Evolutionary conservation across 2,888 invertebrate genomes (phyloP).

Genomic region (Gastrophysa polygoni): DNA sequence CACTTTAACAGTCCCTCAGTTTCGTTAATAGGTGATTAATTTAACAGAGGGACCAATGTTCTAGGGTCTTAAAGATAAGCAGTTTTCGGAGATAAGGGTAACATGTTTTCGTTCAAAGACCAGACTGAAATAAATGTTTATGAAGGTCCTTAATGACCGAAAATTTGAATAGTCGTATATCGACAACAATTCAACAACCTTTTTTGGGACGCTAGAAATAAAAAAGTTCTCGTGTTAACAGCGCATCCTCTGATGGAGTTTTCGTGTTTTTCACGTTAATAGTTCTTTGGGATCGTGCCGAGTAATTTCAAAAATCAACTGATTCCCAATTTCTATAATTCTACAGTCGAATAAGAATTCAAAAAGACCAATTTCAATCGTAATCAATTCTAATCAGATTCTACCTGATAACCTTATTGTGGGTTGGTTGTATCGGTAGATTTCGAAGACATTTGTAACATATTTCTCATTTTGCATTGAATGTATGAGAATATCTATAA

Average conservation of each 20-base stretch:
- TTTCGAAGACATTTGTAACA: no score
- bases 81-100: constrained; percentile 34
- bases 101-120: constrained; percentile 35
- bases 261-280: not conserved
- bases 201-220: constrained; percentile 1
- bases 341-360: no score
- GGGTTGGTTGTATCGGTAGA: no score
- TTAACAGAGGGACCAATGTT: constrained; percentile 42
- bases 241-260: not conserved
- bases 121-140: constrained; percentile 37
- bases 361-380: no score
- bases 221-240: not conserved
- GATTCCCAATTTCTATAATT: no score
- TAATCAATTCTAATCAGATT: no score
- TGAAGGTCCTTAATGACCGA: constrained; percentile 31
- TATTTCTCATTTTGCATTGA: no score
- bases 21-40: constrained; percentile 43
- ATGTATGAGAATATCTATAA: no score
- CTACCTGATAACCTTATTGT: no score
- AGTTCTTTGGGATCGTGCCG: not conserved
- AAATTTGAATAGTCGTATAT: constrained; percentile 16
- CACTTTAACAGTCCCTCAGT: constrained; percentile 34
- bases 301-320: no score
- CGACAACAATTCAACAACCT: not conserved
- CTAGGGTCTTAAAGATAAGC: constrained; percentile 38